Percentiles rank a stretch among this genome's conserved stretches.
Evolutionary conservation across 2,888 invertebrate species (phyloP).

Genomic region (Drosophila anomalata): DNA sequence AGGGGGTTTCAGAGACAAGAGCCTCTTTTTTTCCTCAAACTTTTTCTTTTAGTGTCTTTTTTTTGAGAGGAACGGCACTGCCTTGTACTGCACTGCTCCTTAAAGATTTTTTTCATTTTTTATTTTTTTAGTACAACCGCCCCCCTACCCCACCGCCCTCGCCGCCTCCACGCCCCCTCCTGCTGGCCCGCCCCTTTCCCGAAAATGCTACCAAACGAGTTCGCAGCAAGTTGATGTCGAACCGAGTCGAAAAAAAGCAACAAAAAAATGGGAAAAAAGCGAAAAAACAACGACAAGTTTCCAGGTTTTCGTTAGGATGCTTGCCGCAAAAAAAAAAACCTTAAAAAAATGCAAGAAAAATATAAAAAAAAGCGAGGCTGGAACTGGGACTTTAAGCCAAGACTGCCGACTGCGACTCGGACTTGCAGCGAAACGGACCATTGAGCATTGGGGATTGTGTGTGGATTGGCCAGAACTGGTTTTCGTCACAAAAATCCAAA

Average conservation of each 20-base stretch:
- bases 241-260: not conserved
- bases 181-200: slow-evolving; percentile 18
- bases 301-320: slow-evolving; percentile 47
- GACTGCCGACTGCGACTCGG: slow-evolving; percentile 2
- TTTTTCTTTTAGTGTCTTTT: slow-evolving; percentile 12
- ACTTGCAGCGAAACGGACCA: slow-evolving; percentile 30
- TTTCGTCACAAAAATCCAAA: slow-evolving; percentile 4
- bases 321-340: slow-evolving; percentile 32
- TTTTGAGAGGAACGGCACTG: slow-evolving; percentile 29
- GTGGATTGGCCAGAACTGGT: slow-evolving; percentile 38
- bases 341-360: slow-evolving; percentile 1
- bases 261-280: slow-evolving; percentile 1
- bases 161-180: slow-evolving; percentile 34
- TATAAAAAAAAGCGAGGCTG: slow-evolving; percentile 19
- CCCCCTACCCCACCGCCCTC: slow-evolving; percentile 48
- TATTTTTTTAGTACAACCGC: slow-evolving; percentile 71
- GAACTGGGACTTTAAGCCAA: slow-evolving; percentile 27
- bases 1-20: too few relatives aligned
- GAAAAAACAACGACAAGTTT: slow-evolving; percentile 40
- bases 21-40: too few relatives aligned
- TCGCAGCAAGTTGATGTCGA: slow-evolving; percentile 65
- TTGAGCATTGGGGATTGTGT: slow-evolving; percentile 27
- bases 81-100: slow-evolving; percentile 62
- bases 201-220: slow-evolving; percentile 74
- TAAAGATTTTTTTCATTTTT: slow-evolving; percentile 60